Percentiles rank a stretch among this genome's conserved stretches.
Evolutionary conservation across 2,888 invertebrate species (phyloP).

Genomic region (Acleris emargana): DNA sequence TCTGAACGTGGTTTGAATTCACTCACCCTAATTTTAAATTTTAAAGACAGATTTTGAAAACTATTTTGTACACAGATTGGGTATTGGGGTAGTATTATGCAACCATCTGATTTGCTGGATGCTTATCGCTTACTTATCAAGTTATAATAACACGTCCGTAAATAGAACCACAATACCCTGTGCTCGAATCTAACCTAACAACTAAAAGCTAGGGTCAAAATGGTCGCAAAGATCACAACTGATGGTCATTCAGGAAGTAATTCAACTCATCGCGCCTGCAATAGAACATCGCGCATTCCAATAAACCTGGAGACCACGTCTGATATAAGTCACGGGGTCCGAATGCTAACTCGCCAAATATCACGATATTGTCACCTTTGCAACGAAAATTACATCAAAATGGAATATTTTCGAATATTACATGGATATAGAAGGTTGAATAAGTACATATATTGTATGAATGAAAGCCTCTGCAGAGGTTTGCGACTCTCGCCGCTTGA

Average conservation of each 20-base stretch:
- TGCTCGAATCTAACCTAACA: conserved; percentile 78
- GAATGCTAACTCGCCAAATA: conserved; percentile 19
- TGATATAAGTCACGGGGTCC: conserved; percentile 14
- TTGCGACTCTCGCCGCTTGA: conserved; percentile 36
- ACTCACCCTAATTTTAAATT: conserved; percentile 48
- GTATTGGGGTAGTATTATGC: conserved; percentile 82
- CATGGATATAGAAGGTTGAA: conserved; percentile 77
- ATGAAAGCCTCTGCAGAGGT: conserved; percentile 71
- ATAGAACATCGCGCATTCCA: neutral
- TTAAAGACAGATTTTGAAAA: conserved; percentile 73
- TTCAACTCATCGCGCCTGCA: conserved; percentile 3
- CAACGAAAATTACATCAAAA: conserved; percentile 79
- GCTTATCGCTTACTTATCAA: conserved; percentile 70
- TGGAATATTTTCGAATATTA: conserved; percentile 61
- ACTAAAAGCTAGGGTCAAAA: conserved; percentile 80
- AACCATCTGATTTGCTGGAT: conserved; percentile 61
- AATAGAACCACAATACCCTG: conserved; percentile 84
- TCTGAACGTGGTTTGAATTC: conserved; percentile 42
- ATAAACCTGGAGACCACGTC: conserved; percentile 11
- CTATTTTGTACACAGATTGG: conserved; percentile 70
- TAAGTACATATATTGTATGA: conserved; percentile 79
- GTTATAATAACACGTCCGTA: conserved; percentile 74
- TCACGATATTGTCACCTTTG: conserved; percentile 65
- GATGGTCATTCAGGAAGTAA: conserved; percentile 45
- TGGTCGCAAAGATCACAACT: conserved; percentile 76